A percentile compares a stretch with the other conserved stretches of the same genome.
These are phyloP conservation scores for Ecliptopera silaceata DNA, from an alignment of 2,888 invertebrate genomes.

Conservation along the genomic window DNA sequence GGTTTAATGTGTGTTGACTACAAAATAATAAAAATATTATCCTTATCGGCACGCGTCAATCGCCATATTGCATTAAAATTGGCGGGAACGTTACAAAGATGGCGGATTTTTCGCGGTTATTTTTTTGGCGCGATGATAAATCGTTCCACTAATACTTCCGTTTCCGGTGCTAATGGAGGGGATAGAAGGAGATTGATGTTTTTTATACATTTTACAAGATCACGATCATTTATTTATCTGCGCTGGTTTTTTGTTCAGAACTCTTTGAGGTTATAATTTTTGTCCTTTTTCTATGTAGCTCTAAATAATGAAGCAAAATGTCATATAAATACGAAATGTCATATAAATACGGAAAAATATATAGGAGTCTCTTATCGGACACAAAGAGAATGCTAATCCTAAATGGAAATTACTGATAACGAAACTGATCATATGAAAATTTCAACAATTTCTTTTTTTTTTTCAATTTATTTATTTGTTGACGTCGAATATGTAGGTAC, in stretches of 20 bases:
- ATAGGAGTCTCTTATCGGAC: too few species aligned
- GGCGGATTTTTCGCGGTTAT: conserved; percentile 52
- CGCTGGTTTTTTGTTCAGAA: background rate
- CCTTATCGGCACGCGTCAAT: conserved; percentile 34
- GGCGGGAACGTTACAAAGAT: conserved; percentile 55
- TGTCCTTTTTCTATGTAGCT: too few species aligned
- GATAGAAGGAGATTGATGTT: conserved; percentile 43
- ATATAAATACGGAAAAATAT: too few species aligned
- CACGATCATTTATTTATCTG: conserved; percentile 5
- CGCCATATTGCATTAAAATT: conserved; percentile 58
- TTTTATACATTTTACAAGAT: conserved; percentile 19
- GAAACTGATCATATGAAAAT: too few species aligned
- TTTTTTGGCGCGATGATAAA: conserved; percentile 60
- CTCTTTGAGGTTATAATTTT: too few species aligned
- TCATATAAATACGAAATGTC: too few species aligned
- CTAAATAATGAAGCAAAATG: too few species aligned
- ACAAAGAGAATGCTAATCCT: too few species aligned
- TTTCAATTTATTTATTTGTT: too few species aligned
- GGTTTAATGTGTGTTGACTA: background rate
- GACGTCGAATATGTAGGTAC: too few species aligned
- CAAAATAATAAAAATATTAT: conserved; percentile 14
- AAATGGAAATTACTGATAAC: too few species aligned
- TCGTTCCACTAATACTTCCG: conserved; percentile 64
- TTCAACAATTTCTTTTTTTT: too few species aligned
- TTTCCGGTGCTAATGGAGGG: conserved; percentile 56